Base-by-base conservation (phyloP, 1,140 invertebrate genomes). In the Sarcophaga bullata region DNA sequence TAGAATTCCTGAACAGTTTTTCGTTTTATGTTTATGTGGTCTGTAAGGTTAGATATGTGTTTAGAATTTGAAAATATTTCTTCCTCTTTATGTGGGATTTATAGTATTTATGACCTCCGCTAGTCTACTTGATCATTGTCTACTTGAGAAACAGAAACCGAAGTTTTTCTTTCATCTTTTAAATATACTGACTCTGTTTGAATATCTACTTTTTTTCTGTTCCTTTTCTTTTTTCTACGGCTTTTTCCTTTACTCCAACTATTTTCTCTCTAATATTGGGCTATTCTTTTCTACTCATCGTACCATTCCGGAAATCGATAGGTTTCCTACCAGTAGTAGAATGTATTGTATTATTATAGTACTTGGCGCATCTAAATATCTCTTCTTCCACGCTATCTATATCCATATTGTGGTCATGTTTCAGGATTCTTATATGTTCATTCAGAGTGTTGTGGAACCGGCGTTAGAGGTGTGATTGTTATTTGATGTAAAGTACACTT, bases 381-480 rank as follows among this genome's bases (percentile, higher is more conserved):
- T 78, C 25, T 49, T 49, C 49, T 78, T 49, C 17, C 49, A 78
- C 17, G 17, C 13, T 15, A 50, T 50, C 48, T 78, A 17, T 48
- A 13, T 49, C 17, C 46, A n/a, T 19, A 19, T 72, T 72, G 25
- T 19, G 72, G 72, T 80, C 80, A 25, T 62, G 47, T 10, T 62
- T 81, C 17, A 68, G n/a, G 13, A 72, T 58, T 68, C 80, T 46
- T 37, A n/a, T 80, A 11, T 80, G 49, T 80, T 80, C 80, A 9
- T n/a, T 58, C 5, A 80, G 8, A 11, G 80, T 68, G 72, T 81
- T 72, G 47, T 68, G 54, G 3, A 81, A 46, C 7, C 80, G 25
- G 80, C 10, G 47, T 81, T 72, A 11, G 19, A 54, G n/a, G 58
- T 81, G n/a, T 81, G 62, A 13, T 68, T 81, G n/a, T 81, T 81